Evolutionary conservation across 2,113 vertebrate genomes (phyloP), one percentile per base, ranked within the genome.

Genomic region (Ivindomyrus marchei): DNA sequence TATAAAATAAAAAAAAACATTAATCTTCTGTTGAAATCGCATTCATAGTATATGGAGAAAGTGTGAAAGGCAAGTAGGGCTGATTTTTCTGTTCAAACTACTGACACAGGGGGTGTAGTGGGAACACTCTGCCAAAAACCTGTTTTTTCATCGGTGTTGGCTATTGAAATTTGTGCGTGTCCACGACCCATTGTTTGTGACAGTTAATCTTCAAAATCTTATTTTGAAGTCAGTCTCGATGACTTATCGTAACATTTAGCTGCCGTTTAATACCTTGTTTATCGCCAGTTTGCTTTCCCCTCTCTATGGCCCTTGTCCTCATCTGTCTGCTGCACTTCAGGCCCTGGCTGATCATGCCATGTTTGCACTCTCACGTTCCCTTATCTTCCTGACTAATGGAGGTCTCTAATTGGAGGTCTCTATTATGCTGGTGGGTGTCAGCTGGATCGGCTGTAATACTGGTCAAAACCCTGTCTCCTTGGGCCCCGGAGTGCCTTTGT

Each of bases 381-480:
- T 88, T 62, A 46, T 66, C 56, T 46, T 58, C 66, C 90, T 91
- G 91, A 93, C 91, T 91, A 94, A 92, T 88, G 90, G 85, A 88
- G 87, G 50, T 89, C 92, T 90, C 90, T 91, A 53, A 88, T 66
- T 88, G 90, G 80, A 88, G 88, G 47, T 89, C 92, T 90, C 91
- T 92, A 84, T 77, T 52, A 90, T 92, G 56, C 49, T 53, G 50
- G 47, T 53, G 47, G 27, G 49, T 87, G 47, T 53, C 17, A 19
- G n/a, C 50, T 24, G 36, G 56, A 56, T 91, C 88, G n/a, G 85
- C 91, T 91, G 94, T 92, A 92, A 94, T 94, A 92, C 90, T 90
- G 94, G 94, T 95, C 93, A 94, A 45, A 94, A 93, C 94, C 93
- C 93, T 87, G 94, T 92, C 91, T 90, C 89, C 89, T 70, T 36